A percentile compares a stretch with the other conserved stretches of the same genome.
Conservation (phyloP, 2,113 vertebrate genomes). For the Phaetusa simplex region DNA sequence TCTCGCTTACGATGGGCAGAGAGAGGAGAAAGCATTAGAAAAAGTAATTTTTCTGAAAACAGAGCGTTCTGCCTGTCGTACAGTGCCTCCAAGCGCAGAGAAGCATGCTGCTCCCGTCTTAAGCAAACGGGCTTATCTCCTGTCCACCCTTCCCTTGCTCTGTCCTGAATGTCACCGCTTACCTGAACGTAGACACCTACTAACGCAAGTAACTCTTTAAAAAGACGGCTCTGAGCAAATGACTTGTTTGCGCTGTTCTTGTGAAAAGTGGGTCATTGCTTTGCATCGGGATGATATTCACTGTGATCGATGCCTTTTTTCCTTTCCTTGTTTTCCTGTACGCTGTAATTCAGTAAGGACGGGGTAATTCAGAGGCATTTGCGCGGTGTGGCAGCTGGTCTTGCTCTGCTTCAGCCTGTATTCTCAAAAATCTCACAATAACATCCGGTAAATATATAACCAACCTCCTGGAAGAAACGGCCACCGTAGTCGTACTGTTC, state of each 20-base stretch:
- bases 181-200: accelerated
- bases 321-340: not conserved
- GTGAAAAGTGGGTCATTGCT: not conserved
- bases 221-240: too few relatives aligned
- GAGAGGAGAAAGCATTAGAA: not conserved
- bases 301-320: not conserved
- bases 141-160: not conserved
- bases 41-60: not conserved
- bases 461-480: not conserved
- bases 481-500: not conserved
- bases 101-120: not conserved
- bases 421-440: not conserved
- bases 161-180: not conserved
- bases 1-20: not conserved
- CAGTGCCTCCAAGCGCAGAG: not conserved
- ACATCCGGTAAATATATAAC: not conserved
- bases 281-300: not conserved
- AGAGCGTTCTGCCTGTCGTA: accelerated
- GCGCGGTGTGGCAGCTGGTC: not conserved
- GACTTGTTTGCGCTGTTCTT: not conserved
- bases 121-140: not conserved
- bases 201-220: accelerated
- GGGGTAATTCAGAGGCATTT: not conserved
- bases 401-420: not conserved
- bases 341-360: accelerated